These are phyloP conservation scores for Sylvia atricapilla DNA, from an alignment of 2,113 vertebrate genomes.

Conservation along the genomic window DNA sequence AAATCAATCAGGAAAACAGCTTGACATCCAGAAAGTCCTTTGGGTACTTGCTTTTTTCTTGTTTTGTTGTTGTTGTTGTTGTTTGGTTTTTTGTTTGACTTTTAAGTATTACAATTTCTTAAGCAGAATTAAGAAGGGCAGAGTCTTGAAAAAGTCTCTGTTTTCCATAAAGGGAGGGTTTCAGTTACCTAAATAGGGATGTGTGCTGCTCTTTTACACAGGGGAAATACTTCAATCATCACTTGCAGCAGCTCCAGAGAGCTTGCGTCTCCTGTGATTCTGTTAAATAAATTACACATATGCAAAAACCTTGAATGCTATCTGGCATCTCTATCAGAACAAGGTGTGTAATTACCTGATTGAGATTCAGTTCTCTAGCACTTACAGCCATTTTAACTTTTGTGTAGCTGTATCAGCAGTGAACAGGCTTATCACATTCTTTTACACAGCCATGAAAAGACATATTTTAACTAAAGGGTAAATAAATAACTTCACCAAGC, in stretches of 20 bases:
- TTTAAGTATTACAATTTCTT: background rate
- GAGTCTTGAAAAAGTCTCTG: background rate
- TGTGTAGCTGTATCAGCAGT: background rate
- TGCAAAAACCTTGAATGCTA: background rate
- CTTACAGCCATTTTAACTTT: background rate
- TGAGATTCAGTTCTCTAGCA: background rate
- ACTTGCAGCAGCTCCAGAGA: background rate
- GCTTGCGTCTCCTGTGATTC: fast-evolving
- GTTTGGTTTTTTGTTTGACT: background rate
- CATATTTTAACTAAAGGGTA: background rate
- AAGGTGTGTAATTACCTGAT: background rate
- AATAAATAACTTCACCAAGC: background rate
- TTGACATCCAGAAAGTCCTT: background rate
- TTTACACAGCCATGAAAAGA: background rate
- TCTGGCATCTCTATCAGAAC: background rate
- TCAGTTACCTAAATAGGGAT: background rate
- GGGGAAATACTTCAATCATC: background rate
- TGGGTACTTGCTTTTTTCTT: fast-evolving
- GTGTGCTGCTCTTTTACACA: background rate
- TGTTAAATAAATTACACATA: background rate
- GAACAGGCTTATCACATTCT: background rate
- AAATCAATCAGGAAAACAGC: background rate
- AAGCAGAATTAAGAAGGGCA: background rate
- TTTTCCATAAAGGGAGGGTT: background rate
- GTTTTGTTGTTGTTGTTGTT: background rate